Conservation (phyloP, 2,113 vertebrate species). For the Calypte anna region DNA sequence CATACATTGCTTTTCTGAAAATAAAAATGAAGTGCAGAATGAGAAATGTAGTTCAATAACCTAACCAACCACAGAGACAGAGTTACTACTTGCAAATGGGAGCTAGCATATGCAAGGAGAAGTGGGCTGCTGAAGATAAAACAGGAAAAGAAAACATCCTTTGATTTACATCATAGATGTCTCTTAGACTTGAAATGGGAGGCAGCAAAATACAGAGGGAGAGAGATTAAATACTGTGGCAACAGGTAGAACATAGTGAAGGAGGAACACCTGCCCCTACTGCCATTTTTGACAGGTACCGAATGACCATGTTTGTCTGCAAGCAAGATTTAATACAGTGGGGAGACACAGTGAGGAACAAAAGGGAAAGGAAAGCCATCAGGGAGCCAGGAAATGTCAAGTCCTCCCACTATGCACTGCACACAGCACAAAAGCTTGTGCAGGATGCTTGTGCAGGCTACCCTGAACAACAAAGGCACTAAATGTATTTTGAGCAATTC, state of each 20-base stretch:
- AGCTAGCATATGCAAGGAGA: not conserved
- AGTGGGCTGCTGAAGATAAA: constrained; percentile 14
- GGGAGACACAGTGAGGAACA: not conserved
- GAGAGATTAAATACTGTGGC: not conserved
- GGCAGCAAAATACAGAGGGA: not conserved
- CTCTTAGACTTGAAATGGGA: not conserved
- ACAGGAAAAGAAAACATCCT: constrained; percentile 55
- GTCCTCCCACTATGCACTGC: not conserved
- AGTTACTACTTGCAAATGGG: not conserved
- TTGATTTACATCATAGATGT: not conserved
- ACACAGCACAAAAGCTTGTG: not conserved
- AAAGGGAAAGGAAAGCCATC: not conserved
- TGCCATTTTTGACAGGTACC: not conserved
- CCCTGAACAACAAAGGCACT: not conserved
- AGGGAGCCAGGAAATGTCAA: not conserved
- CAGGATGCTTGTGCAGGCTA: not conserved
- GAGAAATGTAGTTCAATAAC: not conserved
- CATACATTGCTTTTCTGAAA: not conserved
- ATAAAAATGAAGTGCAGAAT: not conserved
- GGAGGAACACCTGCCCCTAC: not conserved
- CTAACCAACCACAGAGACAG: not conserved
- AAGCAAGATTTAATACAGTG: not conserved
- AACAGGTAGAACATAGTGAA: not conserved
- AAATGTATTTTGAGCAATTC: not conserved
- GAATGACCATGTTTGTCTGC: not conserved